A percentile compares a stretch with the other conserved stretches of the same genome.
phyloP scores from a whole-genome alignment of 2,113 vertebrate genomes.

The Neofelis nebulosa region DNA sequence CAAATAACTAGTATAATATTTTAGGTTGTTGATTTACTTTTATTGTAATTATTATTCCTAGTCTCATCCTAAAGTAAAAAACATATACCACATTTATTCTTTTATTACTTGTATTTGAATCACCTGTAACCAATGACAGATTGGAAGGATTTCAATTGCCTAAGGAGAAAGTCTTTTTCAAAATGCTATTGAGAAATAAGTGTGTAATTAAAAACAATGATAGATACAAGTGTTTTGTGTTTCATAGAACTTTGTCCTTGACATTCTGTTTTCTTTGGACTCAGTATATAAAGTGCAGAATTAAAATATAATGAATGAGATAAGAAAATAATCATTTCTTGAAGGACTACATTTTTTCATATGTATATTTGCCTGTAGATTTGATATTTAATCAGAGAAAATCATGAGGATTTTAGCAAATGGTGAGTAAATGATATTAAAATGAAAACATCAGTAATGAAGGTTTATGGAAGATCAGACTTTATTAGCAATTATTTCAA shows the following conservation, averaged over 20 bases:
- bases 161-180: not conserved
- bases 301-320: not conserved
- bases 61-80: not conserved
- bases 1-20: not conserved
- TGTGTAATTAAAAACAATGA: not conserved
- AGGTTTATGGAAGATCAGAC: conserved; percentile 35
- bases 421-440: conserved; percentile 48
- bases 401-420: conserved; percentile 27
- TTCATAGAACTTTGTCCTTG: not conserved
- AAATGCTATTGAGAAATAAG: not conserved
- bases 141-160: not conserved
- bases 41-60: not conserved
- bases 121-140: not conserved
- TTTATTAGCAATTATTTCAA: conserved; percentile 45
- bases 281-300: not conserved
- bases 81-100: not conserved
- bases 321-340: conserved; percentile 18
- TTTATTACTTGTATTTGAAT: not conserved
- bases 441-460: conserved; percentile 51
- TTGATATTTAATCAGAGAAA: conserved; percentile 53
- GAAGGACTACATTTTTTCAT: conserved; percentile 35
- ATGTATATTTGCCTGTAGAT: conserved; percentile 33
- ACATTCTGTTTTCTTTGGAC: not conserved
- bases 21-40: not conserved
- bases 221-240: not conserved